Base-by-base conservation (phyloP, 2,888 invertebrate genomes). In the Calameuta pallipes region DNA sequence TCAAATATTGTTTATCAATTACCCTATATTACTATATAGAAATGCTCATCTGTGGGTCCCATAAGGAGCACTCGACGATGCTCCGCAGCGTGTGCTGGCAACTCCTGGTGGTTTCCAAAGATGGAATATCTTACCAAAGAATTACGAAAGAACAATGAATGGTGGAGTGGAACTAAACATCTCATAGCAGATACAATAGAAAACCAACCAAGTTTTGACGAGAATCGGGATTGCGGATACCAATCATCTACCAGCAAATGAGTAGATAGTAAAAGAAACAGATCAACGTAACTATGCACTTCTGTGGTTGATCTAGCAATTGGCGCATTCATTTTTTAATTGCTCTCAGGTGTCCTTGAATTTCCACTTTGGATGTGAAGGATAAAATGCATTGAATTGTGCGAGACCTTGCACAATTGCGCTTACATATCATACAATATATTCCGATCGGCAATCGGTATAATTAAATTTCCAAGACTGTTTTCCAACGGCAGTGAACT, bases 181-280 rank as follows among this genome's bases (percentile, higher is more conserved):
- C 9, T 56, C 23, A 15, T 56, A 56, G 9, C 56, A 23, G 80
- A 82, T 74, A 82, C 85, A 76, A 76, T 76, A 9, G 80, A 80
- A 76, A 83, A 78, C 34, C 83, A 86, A n/a, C 78, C 80, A 70
- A 77, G 83, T 76, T 71, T 83, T 37, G 87, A 89, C 79, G 89
- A 89, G 56, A 84, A 79, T 78, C 86, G 82, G 3, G 89, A 90
- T 79, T 87, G 83, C 41, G 89, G 89, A 77, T 90, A 90, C 80
- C 88, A 88, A 78, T 89, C 89, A 3, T 89, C 89, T 31, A 82
- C 85, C 79, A 84, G 78, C 78, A 79, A 83, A 76, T 76, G 69
- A 73, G 56, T 56, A 23, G 23, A 56, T 56, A 56, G 56, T 56
- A 56, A 23, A 23, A 56, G 56, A 23, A 56, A 23, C 23, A 23